A percentile compares a stretch with the other conserved stretches of the same genome.
Evolutionary conservation across 2,113 vertebrate genomes (phyloP).

Genomic region (Glaucidium brasilianum): DNA sequence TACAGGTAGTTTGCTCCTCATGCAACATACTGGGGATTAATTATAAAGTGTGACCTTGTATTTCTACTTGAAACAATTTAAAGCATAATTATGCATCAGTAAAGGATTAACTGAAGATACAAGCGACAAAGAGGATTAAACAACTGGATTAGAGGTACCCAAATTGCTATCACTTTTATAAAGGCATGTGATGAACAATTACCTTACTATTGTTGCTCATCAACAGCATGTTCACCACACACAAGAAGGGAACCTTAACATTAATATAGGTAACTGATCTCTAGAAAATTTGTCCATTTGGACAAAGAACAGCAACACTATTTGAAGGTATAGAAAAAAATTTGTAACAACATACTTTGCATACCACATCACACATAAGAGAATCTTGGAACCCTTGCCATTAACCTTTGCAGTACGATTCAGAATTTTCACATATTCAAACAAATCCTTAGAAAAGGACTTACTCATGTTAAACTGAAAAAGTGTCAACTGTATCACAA

Average conservation of each 20-base stretch:
- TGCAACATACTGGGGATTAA: background rate
- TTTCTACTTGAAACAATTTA: background rate
- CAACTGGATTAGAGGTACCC: conserved; percentile 1
- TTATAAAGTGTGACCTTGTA: background rate
- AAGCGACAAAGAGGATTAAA: conserved; percentile 34
- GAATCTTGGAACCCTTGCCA: background rate
- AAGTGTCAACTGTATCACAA: background rate
- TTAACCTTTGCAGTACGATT: background rate
- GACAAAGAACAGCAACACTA: background rate
- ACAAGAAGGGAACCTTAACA: background rate
- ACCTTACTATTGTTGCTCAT: background rate
- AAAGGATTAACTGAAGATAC: conserved; percentile 30
- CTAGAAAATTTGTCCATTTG: background rate
- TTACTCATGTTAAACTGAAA: background rate
- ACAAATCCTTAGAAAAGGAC: background rate
- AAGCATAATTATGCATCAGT: background rate
- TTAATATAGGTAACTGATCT: background rate
- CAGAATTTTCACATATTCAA: background rate
- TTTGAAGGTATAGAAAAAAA: background rate
- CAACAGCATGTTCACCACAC: background rate
- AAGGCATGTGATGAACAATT: background rate
- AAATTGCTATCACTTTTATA: background rate
- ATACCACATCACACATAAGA: background rate
- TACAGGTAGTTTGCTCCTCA: background rate
- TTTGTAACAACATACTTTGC: background rate